A percentile compares a stretch with the other conserved stretches of the same genome.
phyloP scores from a whole-genome alignment of 1,140 invertebrate genomes.

The Aphidius ervi region DNA sequence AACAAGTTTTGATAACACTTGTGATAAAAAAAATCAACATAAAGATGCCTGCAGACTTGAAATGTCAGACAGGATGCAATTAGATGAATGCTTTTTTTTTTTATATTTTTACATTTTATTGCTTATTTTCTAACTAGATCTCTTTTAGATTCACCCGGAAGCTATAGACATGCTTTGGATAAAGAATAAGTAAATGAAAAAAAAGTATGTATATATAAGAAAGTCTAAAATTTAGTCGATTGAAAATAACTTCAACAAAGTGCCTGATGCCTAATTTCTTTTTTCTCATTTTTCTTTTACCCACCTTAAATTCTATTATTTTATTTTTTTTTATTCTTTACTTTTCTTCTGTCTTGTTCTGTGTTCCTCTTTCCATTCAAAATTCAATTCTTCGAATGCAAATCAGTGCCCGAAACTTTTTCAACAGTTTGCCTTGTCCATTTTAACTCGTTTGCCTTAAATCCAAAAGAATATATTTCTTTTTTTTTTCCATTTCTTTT shows the following conservation, averaged over 20 bases:
- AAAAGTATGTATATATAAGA: too few relatives aligned
- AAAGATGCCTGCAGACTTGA: slow-evolving; percentile 16
- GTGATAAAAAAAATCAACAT: background rate
- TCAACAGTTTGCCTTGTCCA: slow-evolving; percentile 5
- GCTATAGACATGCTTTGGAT: too few relatives aligned
- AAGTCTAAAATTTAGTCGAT: too few relatives aligned
- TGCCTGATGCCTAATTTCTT: too few relatives aligned
- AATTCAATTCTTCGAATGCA: slow-evolving; percentile 28
- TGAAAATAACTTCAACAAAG: too few relatives aligned
- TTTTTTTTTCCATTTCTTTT: slow-evolving; percentile 20
- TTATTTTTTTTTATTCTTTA: too few relatives aligned
- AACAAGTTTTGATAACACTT: too few relatives aligned
- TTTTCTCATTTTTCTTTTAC: too few relatives aligned
- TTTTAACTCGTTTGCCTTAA: slow-evolving; percentile 7
- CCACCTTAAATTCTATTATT: too few relatives aligned
- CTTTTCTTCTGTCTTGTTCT: too few relatives aligned
- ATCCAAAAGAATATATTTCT: slow-evolving; percentile 14
- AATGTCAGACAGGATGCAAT: slow-evolving; percentile 39
- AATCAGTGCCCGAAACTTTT: slow-evolving; percentile 26
- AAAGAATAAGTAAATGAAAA: too few relatives aligned
- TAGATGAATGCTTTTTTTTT: slow-evolving; percentile 33
- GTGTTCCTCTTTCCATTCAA: slow-evolving; percentile 27
- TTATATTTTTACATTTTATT: slow-evolving; percentile 25
- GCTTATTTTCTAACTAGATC: slow-evolving; percentile 17
- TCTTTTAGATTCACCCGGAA: background rate